A percentile compares a stretch with the other conserved stretches of the same genome.
Conservation (phyloP, 2,797 vertebrate genomes). For the Agapornis canus region DNA sequence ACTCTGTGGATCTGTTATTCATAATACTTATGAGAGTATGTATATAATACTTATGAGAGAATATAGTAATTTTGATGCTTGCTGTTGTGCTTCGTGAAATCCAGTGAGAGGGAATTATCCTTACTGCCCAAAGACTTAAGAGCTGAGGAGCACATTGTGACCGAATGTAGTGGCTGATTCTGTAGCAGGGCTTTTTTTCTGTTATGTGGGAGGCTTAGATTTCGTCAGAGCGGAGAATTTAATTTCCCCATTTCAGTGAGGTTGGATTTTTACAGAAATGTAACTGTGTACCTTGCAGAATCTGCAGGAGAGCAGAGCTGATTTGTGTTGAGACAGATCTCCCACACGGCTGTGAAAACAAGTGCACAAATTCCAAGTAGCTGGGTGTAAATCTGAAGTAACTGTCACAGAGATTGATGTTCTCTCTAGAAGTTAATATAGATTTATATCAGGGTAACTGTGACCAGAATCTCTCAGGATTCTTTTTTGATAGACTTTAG, state of each 20-base stretch:
- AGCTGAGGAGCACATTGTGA: background rate
- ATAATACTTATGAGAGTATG: background rate
- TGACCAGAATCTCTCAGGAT: constrained; percentile 53
- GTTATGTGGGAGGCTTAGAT: background rate
- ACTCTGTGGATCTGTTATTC: background rate
- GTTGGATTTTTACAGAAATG: constrained; percentile 20
- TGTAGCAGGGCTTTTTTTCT: background rate
- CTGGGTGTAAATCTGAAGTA: constrained; percentile 55
- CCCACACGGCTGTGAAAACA: constrained; percentile 56
- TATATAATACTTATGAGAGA: background rate
- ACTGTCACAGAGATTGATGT: constrained; percentile 47
- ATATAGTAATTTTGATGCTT: background rate
- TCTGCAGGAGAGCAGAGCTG: constrained; percentile 47
- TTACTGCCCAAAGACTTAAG: background rate
- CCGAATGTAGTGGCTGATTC: background rate
- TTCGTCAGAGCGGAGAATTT: background rate
- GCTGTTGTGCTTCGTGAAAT: background rate
- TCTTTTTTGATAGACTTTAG: constrained; percentile 43
- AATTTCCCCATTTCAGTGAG: background rate
- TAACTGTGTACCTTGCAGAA: constrained; percentile 43
- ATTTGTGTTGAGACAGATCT: constrained; percentile 66
- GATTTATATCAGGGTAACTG: constrained; percentile 33
- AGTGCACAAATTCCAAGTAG: constrained; percentile 48
- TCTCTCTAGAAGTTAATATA: constrained; percentile 48
- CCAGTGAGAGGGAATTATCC: background rate